phyloP scores from a whole-genome alignment of 2,888 invertebrate genomes.

The Pollenia angustigena region DNA sequence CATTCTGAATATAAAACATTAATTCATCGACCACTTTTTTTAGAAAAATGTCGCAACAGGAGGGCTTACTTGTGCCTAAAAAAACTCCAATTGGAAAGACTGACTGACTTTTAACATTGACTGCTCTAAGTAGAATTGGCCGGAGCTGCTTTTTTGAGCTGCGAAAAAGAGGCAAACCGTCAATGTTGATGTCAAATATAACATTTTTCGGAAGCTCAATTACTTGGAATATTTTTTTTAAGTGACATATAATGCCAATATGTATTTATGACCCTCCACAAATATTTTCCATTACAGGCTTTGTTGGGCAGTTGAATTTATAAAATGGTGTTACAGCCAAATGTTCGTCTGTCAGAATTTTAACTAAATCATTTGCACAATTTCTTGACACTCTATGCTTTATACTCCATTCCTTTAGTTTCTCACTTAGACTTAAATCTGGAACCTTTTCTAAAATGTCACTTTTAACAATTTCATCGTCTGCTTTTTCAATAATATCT shows the following conservation, averaged over 20 bases:
- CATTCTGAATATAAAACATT: too few species aligned
- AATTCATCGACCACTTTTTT: neutral
- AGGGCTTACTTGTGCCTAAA: slow-evolving; percentile 22
- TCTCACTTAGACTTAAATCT: neutral
- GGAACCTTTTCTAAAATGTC: slow-evolving; percentile 3
- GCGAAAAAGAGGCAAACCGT: neutral
- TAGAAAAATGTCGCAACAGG: slow-evolving; percentile 9
- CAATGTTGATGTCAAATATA: slow-evolving; percentile 3
- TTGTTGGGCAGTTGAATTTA: slow-evolving; percentile 14
- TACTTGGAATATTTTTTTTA: slow-evolving; percentile 10
- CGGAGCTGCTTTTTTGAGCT: slow-evolving; percentile 17
- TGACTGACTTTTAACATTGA: slow-evolving; percentile 2
- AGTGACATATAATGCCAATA: slow-evolving; percentile 1
- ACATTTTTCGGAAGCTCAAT: neutral
- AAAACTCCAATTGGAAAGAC: slow-evolving; percentile 28
- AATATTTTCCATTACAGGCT: slow-evolving; percentile 19
- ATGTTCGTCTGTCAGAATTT: too few species aligned
- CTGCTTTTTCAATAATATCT: neutral
- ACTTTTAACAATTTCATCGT: slow-evolving; percentile 28
- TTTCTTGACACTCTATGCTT: too few species aligned
- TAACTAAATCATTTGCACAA: too few species aligned
- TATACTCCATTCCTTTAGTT: too few species aligned
- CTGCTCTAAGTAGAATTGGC: slow-evolving; percentile 14
- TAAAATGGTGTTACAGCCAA: too few species aligned
- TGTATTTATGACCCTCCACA: slow-evolving; percentile 13